A percentile compares a stretch with the other conserved stretches of the same genome.
phyloP scores from a whole-genome alignment of 2,888 invertebrate species.

The Diaprepes abbreviatus region DNA sequence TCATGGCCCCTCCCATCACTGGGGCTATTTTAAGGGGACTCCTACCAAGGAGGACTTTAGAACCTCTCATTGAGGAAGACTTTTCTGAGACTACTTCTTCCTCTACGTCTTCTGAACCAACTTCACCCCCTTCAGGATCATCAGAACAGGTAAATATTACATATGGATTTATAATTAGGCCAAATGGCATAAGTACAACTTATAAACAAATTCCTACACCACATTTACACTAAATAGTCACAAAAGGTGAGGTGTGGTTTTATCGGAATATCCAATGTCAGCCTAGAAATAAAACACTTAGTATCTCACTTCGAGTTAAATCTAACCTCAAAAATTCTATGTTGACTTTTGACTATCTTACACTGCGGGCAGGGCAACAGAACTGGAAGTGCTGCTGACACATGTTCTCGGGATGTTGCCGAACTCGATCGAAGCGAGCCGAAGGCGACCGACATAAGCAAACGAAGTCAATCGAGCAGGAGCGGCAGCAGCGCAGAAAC shows the following conservation, averaged over 20 bases:
- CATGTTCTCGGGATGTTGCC: constrained; percentile 68
- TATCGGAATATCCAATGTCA: too few species aligned
- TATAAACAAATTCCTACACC: too few species aligned
- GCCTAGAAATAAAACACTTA: too few species aligned
- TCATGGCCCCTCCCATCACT: constrained; percentile 84
- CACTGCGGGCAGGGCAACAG: constrained; percentile 69
- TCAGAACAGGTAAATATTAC: constrained; percentile 66
- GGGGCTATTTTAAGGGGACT: constrained; percentile 79
- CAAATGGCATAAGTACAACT: too few species aligned
- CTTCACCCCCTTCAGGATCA: constrained; percentile 61
- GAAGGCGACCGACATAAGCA: constrained; percentile 14
- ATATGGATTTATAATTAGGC: background rate
- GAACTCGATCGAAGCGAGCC: constrained; percentile 35
- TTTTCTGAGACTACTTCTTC: constrained; percentile 76
- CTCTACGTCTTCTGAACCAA: constrained; percentile 60
- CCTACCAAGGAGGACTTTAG: constrained; percentile 81
- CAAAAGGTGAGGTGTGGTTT: too few species aligned
- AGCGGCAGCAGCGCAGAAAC: constrained; percentile 55
- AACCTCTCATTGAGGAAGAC: constrained; percentile 88
- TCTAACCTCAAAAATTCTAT: constrained; percentile 26
- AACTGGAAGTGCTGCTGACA: constrained; percentile 71
- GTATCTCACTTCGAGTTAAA: too few species aligned
- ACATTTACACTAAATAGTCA: too few species aligned
- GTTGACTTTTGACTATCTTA: constrained; percentile 63
- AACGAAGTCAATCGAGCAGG: constrained; percentile 27